phyloP scores from a whole-genome alignment of 2,888 invertebrate species.

The Himalopsyche anomala region DNA sequence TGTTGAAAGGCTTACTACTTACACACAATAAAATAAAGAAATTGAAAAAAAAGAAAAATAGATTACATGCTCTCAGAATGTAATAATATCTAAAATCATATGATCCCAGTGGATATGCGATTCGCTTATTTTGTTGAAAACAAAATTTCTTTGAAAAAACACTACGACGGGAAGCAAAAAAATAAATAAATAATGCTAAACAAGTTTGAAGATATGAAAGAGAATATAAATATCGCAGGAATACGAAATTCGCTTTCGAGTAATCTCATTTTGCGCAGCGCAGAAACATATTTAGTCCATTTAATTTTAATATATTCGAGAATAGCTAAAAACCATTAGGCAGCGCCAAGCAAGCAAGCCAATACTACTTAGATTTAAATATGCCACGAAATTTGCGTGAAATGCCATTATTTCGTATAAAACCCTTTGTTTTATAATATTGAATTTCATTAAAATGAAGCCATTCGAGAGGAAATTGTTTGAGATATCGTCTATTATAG shows the following conservation, averaged over 20 bases:
- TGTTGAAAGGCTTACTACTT: too few species aligned
- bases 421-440: too few species aligned
- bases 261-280: conserved; percentile 31
- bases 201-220: conserved; percentile 12
- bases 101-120: too few species aligned
- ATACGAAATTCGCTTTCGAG: conserved; percentile 7
- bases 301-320: conserved; percentile 25
- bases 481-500: too few species aligned
- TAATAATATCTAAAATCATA: too few species aligned
- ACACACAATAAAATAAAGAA: too few species aligned
- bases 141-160: too few species aligned
- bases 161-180: not conserved
- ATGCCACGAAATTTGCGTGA: not conserved
- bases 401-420: not conserved
- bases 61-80: too few species aligned
- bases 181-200: conserved; percentile 20
- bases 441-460: too few species aligned
- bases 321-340: conserved; percentile 22
- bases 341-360: not conserved
- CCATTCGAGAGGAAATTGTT: too few species aligned
- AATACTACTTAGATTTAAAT: conserved; percentile 18
- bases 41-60: too few species aligned
- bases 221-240: conserved; percentile 18
- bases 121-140: too few species aligned
- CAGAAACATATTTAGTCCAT: conserved; percentile 28